These are phyloP conservation scores for Pelvicachromis taeniatus DNA, from an alignment of 2,113 vertebrate genomes.

Conservation along the genomic window DNA sequence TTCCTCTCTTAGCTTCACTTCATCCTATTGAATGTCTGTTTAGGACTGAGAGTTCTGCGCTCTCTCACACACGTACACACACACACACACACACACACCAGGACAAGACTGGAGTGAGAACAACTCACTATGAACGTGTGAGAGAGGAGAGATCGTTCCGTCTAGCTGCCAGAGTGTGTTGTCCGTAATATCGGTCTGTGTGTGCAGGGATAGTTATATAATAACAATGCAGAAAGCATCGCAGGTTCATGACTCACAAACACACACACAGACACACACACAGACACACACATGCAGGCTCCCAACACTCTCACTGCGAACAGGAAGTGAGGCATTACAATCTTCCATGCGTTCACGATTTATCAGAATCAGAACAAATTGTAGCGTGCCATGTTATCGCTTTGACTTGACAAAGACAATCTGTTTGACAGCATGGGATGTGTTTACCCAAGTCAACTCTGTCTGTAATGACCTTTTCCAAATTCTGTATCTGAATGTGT, in stretches of 20 bases:
- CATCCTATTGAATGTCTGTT: neutral
- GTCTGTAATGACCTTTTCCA: neutral
- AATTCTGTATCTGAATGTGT: neutral
- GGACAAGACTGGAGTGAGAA: conserved; percentile 7
- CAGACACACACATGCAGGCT: neutral
- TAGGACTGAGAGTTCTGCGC: conserved; percentile 21
- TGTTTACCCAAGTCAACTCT: neutral
- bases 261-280: neutral
- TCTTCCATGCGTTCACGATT: neutral
- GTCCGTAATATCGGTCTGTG: conserved; percentile 44
- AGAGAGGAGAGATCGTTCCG: neutral
- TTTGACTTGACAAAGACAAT: neutral
- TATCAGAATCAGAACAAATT: neutral
- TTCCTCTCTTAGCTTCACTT: neutral
- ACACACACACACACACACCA: neutral
- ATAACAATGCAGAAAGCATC: conserved; percentile 38
- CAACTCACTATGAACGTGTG: neutral
- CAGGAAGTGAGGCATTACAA: conserved; percentile 1
- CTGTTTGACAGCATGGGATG: neutral
- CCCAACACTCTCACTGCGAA: neutral
- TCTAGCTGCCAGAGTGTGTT: conserved; percentile 48
- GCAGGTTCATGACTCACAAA: conserved; percentile 23
- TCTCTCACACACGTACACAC: neutral
- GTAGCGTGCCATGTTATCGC: neutral
- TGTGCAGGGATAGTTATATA: conserved; percentile 56